Base-by-base conservation (phyloP, 2,113 vertebrate genomes). In the Pimephales promelas region DNA sequence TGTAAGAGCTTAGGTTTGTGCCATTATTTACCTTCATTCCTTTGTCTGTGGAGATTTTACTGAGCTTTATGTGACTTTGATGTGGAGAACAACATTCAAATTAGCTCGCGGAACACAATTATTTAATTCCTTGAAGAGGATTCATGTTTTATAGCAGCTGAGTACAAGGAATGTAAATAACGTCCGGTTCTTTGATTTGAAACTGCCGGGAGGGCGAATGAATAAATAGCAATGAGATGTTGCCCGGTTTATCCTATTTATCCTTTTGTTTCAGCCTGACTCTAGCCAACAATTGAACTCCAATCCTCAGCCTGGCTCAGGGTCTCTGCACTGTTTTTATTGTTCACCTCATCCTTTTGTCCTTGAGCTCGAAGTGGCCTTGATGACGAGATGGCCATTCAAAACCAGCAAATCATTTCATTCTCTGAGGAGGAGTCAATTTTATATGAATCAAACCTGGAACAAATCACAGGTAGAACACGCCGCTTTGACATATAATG, bases 111-210 rank as follows among this genome's bases (percentile, higher is more conserved):
- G 54, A 40, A 59, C 1, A 22, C n/a, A 61, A 45, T 62, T 79
- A 79, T 79, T 61, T 61, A 45, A 79, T 79, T 61, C 76, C 56
- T 61, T 61, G 74, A 77, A 59, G 34, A 40, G 10, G 10, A 76
- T 78, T 61, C 10, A 2, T 57, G 36, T 57, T 76, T 24, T 77
- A 57, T 61, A 78, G 40, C 34, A 10, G 56, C 36, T 31, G 49
- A 77, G 70, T n/a, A 8, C 22, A 40, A 79, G 76, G 76, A 62
- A 79, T 62, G 56, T 77, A 77, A 59, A 77, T 40, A 78, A 78
- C 43, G 56, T 79, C 76, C 76, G 24, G 76, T 62, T 79, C 56
- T 79, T 79, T 61, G 36, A 79, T 79, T 61, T 43, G 24, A 59
- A 61, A 79, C 56, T 62, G 36, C 56, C 45, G 56, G 56, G 36